Evolutionary conservation across 2,888 invertebrate genomes (phyloP).

Genomic region (Drosophila incognita): DNA sequence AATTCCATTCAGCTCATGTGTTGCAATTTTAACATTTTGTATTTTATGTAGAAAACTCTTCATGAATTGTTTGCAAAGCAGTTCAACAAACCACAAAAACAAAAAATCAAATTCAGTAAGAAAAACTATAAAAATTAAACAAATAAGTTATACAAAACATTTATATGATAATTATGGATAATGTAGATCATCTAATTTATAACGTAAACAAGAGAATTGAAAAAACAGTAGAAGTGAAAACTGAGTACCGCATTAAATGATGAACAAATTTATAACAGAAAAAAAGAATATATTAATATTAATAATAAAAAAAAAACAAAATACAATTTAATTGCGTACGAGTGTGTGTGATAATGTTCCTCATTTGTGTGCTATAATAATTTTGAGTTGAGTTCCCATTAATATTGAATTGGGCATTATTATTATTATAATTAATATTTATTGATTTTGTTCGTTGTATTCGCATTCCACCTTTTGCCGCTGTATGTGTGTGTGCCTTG

Average conservation of each 20-base stretch:
- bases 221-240: slow-evolving; percentile 18
- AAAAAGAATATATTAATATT: slow-evolving; percentile 33
- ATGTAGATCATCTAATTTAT: slow-evolving; percentile 66
- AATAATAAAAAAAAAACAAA: slow-evolving; percentile 19
- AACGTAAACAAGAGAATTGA: slow-evolving; percentile 22
- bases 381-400: slow-evolving; percentile 69
- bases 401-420: slow-evolving; percentile 73
- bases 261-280: slow-evolving; percentile 63
- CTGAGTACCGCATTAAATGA: slow-evolving; percentile 39
- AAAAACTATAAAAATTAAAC: slow-evolving; percentile 30
- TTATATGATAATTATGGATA: slow-evolving; percentile 73
- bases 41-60: slow-evolving; percentile 51
- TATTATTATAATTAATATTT: slow-evolving; percentile 63
- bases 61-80: slow-evolving; percentile 55
- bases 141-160: slow-evolving; percentile 72
- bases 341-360: slow-evolving; percentile 42
- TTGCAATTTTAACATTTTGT: slow-evolving; percentile 47
- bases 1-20: slow-evolving; percentile 13
- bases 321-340: slow-evolving; percentile 71
- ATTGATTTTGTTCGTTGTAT: slow-evolving; percentile 72
- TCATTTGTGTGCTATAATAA: slow-evolving; percentile 47
- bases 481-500: slow-evolving; percentile 60
- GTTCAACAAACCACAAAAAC: slow-evolving; percentile 33
- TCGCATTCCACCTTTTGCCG: slow-evolving; percentile 54
- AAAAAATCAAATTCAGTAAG: slow-evolving; percentile 34